Evolutionary conservation across 2,113 vertebrate genomes (phyloP).

Genomic region (Cricetomys ansorgei): DNA sequence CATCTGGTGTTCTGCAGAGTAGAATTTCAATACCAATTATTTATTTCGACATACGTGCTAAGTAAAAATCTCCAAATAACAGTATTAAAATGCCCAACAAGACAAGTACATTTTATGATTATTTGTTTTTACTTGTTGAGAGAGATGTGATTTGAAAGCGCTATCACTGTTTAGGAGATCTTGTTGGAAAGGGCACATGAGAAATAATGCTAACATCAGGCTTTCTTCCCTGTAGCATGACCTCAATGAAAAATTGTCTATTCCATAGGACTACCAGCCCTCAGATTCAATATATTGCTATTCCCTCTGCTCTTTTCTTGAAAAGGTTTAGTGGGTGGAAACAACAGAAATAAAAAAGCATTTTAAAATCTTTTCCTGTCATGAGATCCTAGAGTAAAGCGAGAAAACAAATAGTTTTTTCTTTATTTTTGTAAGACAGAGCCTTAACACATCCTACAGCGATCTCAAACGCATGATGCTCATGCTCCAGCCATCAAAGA

Average conservation of each 20-base stretch:
- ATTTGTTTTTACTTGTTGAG: constrained; percentile 4
- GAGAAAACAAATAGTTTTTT: background rate
- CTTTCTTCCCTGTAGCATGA: background rate
- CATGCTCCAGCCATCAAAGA: background rate
- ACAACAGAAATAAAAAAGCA: background rate
- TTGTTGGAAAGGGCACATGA: background rate
- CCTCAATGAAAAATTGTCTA: background rate
- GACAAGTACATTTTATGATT: constrained; percentile 14
- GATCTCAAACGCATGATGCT: background rate
- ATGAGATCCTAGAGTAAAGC: background rate
- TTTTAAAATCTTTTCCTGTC: constrained; percentile 27
- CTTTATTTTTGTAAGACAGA: too few species aligned
- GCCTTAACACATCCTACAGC: background rate
- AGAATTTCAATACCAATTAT: constrained; percentile 40
- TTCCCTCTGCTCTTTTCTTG: background rate
- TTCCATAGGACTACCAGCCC: background rate
- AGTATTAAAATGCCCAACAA: constrained; percentile 21
- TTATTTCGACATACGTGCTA: background rate
- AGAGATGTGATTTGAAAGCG: background rate
- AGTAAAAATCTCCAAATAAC: constrained; percentile 49
- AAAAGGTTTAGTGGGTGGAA: constrained; percentile 22
- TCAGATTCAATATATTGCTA: background rate
- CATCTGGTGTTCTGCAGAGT: constrained; percentile 62
- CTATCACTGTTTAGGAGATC: background rate
- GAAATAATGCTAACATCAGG: background rate